Base-by-base conservation (phyloP, 1,140 invertebrate species). In the Dermatophagoides farinae region DNA sequence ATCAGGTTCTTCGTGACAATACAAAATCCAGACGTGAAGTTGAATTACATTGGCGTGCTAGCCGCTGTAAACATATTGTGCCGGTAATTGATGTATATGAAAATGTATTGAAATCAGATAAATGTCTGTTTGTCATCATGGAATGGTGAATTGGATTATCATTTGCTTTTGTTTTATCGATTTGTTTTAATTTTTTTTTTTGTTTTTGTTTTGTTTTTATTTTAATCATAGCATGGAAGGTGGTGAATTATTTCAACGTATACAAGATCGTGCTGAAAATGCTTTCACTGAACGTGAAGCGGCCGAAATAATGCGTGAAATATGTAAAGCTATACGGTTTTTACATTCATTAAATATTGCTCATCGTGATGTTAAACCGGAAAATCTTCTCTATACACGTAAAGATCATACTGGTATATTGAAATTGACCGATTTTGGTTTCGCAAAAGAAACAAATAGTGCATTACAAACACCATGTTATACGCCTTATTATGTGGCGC, bases 391-490 rank as follows among this genome's bases (percentile, higher is more conserved):
- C 10, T 79, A 77, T 65, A 70, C 72, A 40, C 66, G 68, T 41
- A 12, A 31, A 12, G 72, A 72, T 61, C 58, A 70, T 39, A 68
- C 73, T 57, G 89, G 85, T 37, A 77, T 86, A 64, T 78, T 97
- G 44, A 98, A 97, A 75, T 75, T 98, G 64, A 97, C 92, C 41
- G 95, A 98, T 74, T 98, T 97, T 76, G 95, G 95, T n/a, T 98
- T 98, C 78, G 95, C 95, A n/a, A 98, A 98, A 73, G 88, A 95
- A 74, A 90, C 84, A 0, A 75, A 82, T 61, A 39, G 53, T n/a
- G 82, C 84, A 62, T 84, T 86, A 63, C 88, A 92, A 73, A 97
- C 93, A 0, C 93, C 93, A 2, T 97, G 93, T 72, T 98, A 97
- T 69, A 98, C 93, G 12, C 93, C 93, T 4, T 97, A 97, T 71